Base-by-base conservation (phyloP, 2,113 vertebrate species). In the Cyanistes caeruleus region DNA sequence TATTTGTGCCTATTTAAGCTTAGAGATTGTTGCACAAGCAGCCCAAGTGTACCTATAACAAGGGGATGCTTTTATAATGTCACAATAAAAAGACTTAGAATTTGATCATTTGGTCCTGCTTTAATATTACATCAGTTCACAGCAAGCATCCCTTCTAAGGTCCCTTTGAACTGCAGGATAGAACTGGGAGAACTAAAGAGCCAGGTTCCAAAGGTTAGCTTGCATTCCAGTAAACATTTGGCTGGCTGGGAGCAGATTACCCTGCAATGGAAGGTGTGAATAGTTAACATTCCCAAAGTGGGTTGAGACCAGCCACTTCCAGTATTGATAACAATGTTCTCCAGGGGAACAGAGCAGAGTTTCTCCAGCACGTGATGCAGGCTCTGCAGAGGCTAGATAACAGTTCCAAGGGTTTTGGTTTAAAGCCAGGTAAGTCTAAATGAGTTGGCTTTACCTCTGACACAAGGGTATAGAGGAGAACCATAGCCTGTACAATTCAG, bases 281-380 rank as follows among this genome's bases (percentile, higher is more conserved):
- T 14, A 65, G 27, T 13, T 87, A 15, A 84, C 33, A 48, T 14
- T 70, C 21, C 25, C 69, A 27, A 69, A 21, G 3, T 51, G 28
- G 23, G 21, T 8, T 78, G 75, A 60, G 56, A 75, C 4, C 35
- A 78, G 46, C 5, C 67, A 3, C 7, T 70, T 77, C 53, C 31
- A 78, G 51, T 22, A 25, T 18, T 2, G 2, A 24, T 74, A 84
- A 18, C 59, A 62, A 49, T 1, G 15, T 7, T 24, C 21, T 11
- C 14, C 10, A 7, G 8, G 12, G 84, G 11, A 0, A 0, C 3
- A 52, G 23, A 70, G 43, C 8, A 11, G 35, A 27, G 15, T 27
- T 84, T 73, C 58, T 41, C 59, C 68, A 69, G 46, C n/a, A 43
- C 8, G 1, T 48, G 59, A 27, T 22, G 17, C 7, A 43, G 81